Conservation (phyloP, 1,140 invertebrate genomes). For the Chlorops oryzae region DNA sequence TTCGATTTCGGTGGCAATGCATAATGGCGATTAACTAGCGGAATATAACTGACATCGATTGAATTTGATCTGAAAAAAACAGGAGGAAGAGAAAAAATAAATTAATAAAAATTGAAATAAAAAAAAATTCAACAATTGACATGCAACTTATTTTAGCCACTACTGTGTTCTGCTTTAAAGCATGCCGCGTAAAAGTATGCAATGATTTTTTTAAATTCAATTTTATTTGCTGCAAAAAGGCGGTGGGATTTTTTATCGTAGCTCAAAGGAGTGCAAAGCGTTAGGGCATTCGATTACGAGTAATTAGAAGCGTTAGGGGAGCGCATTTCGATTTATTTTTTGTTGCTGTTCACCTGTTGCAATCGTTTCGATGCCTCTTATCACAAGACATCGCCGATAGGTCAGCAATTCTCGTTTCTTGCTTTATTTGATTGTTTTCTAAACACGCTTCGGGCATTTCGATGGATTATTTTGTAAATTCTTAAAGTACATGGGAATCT, state of each 20-base stretch:
- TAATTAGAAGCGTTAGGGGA: no score
- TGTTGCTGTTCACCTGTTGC: no score
- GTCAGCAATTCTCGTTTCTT: no score
- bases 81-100: constrained; percentile 2
- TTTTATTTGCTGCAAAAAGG: no score
- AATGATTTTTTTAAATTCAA: constrained; percentile 9
- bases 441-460: constrained; percentile 21
- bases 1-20: neutral
- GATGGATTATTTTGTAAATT: no score
- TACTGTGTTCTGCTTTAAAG: neutral
- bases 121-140: neutral
- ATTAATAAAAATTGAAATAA: neutral
- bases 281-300: no score
- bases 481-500: no score
- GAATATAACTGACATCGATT: constrained; percentile 9
- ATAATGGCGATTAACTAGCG: constrained; percentile 8
- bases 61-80: constrained; percentile 13
- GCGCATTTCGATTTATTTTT: no score
- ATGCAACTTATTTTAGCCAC: neutral
- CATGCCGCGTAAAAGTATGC: constrained; percentile 24
- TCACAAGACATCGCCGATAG: no score
- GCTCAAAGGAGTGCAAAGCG: no score
- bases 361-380: no score
- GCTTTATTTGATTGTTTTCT: constrained; percentile 19
- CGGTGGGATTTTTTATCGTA: no score